A percentile compares a stretch with the other conserved stretches of the same genome.
Conservation (phyloP, 2,888 invertebrate genomes). For the Ashinkailepas kermadecensis region DNA sequence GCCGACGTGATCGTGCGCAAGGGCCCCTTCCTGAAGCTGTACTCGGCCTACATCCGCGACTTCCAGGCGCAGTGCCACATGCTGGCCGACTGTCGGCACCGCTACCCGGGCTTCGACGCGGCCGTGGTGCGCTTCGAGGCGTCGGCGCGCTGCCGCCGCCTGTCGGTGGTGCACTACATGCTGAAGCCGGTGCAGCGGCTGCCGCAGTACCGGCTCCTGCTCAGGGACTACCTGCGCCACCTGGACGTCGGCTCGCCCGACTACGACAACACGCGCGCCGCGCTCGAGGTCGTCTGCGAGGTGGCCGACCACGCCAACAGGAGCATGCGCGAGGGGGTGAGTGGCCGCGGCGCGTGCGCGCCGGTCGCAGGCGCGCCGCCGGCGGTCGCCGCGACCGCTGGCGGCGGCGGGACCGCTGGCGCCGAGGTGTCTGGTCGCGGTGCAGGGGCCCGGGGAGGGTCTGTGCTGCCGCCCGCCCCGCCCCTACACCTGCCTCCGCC, state of each 20-base stretch:
- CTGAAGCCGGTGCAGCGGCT: slow-evolving; percentile 59
- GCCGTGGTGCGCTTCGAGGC: slow-evolving; percentile 48
- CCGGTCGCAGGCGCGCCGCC: no score
- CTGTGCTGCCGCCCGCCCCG: not conserved
- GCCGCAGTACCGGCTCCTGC: slow-evolving; percentile 55
- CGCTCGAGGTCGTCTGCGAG: slow-evolving; percentile 50
- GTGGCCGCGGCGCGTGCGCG: slow-evolving; percentile 29
- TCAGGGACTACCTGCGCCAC: slow-evolving; percentile 54
- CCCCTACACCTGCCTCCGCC: not conserved
- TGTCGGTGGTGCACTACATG: slow-evolving; percentile 56
- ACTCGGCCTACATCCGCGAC: slow-evolving; percentile 50
- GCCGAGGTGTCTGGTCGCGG: not conserved
- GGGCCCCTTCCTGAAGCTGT: slow-evolving; percentile 53
- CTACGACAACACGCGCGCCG: slow-evolving; percentile 52
- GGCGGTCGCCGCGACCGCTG: no score
- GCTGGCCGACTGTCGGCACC: slow-evolving; percentile 48
- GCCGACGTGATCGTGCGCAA: slow-evolving; percentile 52
- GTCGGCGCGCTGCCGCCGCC: slow-evolving; percentile 42
- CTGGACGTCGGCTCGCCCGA: slow-evolving; percentile 48
- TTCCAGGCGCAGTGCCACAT: slow-evolving; percentile 47
- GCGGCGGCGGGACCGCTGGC: not conserved
- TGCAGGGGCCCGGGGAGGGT: not conserved
- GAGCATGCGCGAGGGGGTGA: slow-evolving; percentile 49
- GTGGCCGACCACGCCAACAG: slow-evolving; percentile 53
- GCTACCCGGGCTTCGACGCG: slow-evolving; percentile 46